Evolutionary conservation across 2,888 invertebrate species (phyloP), one percentile per base, ranked within the genome.

Genomic region (Scaptomyza flava): DNA sequence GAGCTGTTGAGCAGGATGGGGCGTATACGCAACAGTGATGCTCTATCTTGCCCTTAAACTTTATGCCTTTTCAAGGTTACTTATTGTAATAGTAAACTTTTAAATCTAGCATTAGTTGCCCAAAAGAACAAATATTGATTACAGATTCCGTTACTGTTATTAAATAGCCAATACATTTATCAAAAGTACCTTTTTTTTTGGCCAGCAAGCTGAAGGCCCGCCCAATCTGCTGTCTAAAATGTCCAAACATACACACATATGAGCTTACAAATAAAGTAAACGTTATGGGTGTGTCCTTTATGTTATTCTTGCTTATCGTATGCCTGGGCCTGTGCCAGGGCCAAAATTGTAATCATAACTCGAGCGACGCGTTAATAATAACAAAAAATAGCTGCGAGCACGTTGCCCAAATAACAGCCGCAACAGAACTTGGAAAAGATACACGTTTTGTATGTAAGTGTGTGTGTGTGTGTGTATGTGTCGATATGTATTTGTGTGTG

Each of bases 331-430:
- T 59, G 48, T 60, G 63, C 31, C 61, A 53, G 48, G 62, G 63
- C 31, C 61, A 53, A 78, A 41, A 82, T 81, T 87, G 87, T 85
- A 85, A 83, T 83, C 87, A 84, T 87, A 84, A 84, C 77, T 87
- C 67, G 85, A 68, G 80, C 80, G 72, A 64, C 71, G 83, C 82
- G 82, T 85, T 77, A 79, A 84, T 74, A 79, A 84, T 85, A 84
- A 85, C 86, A 87, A 75, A 84, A 84, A 85, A 87, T 77, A 87
- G 86, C 83, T 85, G 50, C 50, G 62, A 77, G 83, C 83, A 84
- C 87, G 83, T 87, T 85, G 73, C 63, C 57, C 58, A 70, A 72
- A 53, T 43, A 68, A 23, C 20, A 50, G 9, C 41, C 62, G 33
- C 51, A 59, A 65, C 52, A 54, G 1, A 41, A 48, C n/a, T 31